phyloP scores from a whole-genome alignment of 2,888 invertebrate genomes.

The Pollenia amentaria region DNA sequence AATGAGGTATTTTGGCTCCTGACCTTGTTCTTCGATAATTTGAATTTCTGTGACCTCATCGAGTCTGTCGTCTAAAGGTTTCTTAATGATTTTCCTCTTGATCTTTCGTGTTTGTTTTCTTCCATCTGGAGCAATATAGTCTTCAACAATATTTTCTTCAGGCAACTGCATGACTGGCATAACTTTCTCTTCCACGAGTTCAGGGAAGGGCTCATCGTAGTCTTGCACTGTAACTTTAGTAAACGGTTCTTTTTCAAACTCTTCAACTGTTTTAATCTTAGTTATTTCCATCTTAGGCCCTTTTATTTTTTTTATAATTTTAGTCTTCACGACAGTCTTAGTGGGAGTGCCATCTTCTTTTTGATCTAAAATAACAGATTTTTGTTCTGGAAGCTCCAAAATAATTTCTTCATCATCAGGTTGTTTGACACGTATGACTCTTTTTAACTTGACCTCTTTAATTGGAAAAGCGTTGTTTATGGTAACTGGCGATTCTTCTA shows the following conservation, averaged over 20 bases:
- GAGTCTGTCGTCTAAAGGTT: conserved; percentile 82
- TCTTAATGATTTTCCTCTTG: conserved; percentile 84
- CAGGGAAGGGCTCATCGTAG: conserved; percentile 80
- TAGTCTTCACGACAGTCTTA: conserved; percentile 84
- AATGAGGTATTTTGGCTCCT: conserved; percentile 81
- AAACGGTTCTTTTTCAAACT: conserved; percentile 84
- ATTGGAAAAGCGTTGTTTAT: conserved; percentile 16
- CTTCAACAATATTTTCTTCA: conserved; percentile 79
- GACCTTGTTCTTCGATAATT: conserved; percentile 84
- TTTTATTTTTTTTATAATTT: conserved; percentile 85
- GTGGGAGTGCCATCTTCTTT: conserved; percentile 83
- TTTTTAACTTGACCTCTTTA: conserved; percentile 77
- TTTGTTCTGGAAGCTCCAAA: conserved; percentile 82
- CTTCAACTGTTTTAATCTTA: conserved; percentile 83
- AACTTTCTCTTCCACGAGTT: conserved; percentile 78
- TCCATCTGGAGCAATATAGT: conserved; percentile 79
- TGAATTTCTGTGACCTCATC: conserved; percentile 85
- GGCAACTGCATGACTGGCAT: conserved; percentile 81
- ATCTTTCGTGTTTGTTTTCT: conserved; percentile 80
- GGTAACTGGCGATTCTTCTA: conserved; percentile 55
- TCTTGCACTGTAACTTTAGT: conserved; percentile 81
- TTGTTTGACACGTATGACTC: conserved; percentile 78
- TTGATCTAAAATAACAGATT: conserved; percentile 82
- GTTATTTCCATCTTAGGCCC: conserved; percentile 84
- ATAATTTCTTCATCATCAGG: conserved; percentile 80